These are phyloP conservation scores for Liasis olivaceus DNA, from an alignment of 2,797 vertebrate species.

Conservation along the genomic window DNA sequence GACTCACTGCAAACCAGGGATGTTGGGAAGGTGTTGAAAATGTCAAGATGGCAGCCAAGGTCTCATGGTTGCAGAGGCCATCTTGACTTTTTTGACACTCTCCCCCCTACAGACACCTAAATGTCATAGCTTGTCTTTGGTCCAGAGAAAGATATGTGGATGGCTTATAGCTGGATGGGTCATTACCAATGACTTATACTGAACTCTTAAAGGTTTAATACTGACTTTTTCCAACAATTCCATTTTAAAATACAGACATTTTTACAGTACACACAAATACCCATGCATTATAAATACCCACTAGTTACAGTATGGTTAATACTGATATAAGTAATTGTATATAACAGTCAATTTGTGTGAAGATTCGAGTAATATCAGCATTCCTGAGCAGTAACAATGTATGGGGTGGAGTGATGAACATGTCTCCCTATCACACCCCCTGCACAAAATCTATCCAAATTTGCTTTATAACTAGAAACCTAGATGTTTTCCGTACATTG, in stretches of 20 bases:
- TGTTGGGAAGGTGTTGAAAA: background rate
- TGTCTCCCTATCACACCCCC: background rate
- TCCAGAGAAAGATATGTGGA: background rate
- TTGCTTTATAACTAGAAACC: too few relatives aligned
- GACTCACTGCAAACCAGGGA: background rate
- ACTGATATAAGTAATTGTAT: background rate
- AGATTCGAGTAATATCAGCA: background rate
- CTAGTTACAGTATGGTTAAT: background rate
- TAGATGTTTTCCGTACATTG: too few relatives aligned
- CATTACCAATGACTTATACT: background rate
- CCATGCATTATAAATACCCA: background rate
- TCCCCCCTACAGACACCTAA: background rate
- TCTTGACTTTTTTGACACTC: background rate
- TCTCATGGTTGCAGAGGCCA: background rate
- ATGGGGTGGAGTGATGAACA: background rate
- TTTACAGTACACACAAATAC: too few relatives aligned
- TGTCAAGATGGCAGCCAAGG: background rate
- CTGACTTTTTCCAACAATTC: background rate
- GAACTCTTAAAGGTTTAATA: background rate
- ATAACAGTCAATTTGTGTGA: background rate
- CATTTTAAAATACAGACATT: background rate
- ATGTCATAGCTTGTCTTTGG: background rate
- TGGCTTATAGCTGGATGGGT: background rate
- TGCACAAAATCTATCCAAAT: background rate
- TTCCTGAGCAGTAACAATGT: background rate